These are phyloP conservation scores for Agapostemon virescens DNA, from an alignment of 2,888 invertebrate species.

Conservation along the genomic window DNA sequence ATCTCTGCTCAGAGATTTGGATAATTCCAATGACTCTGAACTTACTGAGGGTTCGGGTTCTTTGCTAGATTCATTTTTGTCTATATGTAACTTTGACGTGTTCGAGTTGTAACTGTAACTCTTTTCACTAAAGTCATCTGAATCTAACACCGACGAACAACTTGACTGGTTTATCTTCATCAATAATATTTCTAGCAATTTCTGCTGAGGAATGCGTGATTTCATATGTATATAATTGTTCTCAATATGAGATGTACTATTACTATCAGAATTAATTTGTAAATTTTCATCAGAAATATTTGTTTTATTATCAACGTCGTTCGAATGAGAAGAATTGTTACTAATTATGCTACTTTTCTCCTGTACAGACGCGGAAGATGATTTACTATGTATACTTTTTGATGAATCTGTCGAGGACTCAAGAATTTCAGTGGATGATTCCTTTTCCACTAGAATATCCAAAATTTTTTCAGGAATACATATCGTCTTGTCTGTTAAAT, in stretches of 20 bases:
- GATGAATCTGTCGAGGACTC: neutral
- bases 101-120: neutral
- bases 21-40: neutral
- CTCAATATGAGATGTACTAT: neutral
- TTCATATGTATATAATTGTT: slow-evolving; percentile 12
- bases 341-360: neutral
- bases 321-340: neutral
- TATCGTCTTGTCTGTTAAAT: neutral
- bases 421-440: neutral
- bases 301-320: neutral
- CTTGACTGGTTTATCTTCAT: neutral
- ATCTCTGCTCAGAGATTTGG: neutral
- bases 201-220: neutral
- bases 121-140: slow-evolving; percentile 47
- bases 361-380: neutral
- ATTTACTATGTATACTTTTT: neutral
- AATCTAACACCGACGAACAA: slow-evolving; percentile 40
- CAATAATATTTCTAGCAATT: slow-evolving; percentile 24
- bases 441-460: slow-evolving; percentile 7
- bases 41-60: neutral
- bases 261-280: neutral
- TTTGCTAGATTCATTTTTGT: neutral
- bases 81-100: neutral
- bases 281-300: neutral
- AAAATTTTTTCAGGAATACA: slow-evolving; percentile 37